Percentiles rank a stretch among this genome's conserved stretches.
Conservation (phyloP, 2,797 vertebrate species). For the Acanthiza pusilla region DNA sequence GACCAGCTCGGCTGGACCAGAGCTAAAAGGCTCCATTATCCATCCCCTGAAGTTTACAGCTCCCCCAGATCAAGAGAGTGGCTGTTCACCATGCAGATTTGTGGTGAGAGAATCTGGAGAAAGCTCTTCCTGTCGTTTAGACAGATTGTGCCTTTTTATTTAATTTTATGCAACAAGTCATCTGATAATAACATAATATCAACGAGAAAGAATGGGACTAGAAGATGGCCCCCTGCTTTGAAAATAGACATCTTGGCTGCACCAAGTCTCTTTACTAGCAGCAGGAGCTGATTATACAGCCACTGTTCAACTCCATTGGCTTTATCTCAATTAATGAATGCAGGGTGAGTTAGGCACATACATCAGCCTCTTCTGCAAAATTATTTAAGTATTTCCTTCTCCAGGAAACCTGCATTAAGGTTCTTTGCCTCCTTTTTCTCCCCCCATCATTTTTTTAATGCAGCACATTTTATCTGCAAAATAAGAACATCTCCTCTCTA, state of each 20-base stretch:
- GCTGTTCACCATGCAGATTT: background rate
- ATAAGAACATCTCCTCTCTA: background rate
- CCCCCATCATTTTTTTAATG: background rate
- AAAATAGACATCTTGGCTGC: slow-evolving; percentile 49
- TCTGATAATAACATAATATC: slow-evolving; percentile 29
- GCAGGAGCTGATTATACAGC: slow-evolving; percentile 35
- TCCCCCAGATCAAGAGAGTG: background rate
- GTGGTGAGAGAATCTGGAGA: background rate
- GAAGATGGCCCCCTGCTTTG: slow-evolving; percentile 50
- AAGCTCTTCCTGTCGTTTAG: background rate
- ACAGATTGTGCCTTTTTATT: background rate
- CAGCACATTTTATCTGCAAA: background rate
- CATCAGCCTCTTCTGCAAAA: slow-evolving; percentile 17
- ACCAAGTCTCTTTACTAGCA: slow-evolving; percentile 31
- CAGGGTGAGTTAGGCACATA: background rate
- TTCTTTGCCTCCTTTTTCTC: background rate
- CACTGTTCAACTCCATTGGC: slow-evolving; percentile 22
- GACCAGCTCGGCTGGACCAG: background rate
- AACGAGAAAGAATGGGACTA: background rate
- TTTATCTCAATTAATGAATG: slow-evolving; percentile 55
- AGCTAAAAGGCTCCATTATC: background rate
- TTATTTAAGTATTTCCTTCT: slow-evolving; percentile 16
- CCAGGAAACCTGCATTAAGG: background rate
- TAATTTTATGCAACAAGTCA: slow-evolving; percentile 43
- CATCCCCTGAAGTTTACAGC: background rate